Conservation (phyloP, 2,888 invertebrate species). For the Hypolimnas misippus region DNA sequence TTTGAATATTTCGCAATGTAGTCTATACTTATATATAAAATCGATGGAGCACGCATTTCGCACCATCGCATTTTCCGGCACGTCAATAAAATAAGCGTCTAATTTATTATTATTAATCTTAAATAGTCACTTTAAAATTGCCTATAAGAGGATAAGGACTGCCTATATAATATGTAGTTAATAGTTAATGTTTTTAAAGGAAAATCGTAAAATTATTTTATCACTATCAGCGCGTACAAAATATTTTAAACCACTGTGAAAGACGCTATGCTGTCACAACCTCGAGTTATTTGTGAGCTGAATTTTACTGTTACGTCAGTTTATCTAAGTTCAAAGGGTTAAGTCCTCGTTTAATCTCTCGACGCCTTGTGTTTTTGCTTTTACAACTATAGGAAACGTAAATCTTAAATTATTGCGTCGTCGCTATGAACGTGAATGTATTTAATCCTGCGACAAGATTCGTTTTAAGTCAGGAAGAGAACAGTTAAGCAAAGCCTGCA, state of each 20-base stretch:
- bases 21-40: not conserved
- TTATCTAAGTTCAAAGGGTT: constrained; percentile 14
- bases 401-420: constrained; percentile 67
- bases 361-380: constrained; percentile 39
- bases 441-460: constrained; percentile 12
- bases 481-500: constrained; percentile 24
- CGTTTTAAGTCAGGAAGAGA: constrained; percentile 24
- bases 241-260: not conserved
- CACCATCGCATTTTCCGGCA: too few species aligned
- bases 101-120: too few species aligned
- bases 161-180: not conserved
- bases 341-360: constrained; percentile 3
- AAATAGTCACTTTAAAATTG: too few species aligned
- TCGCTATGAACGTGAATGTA: constrained; percentile 51
- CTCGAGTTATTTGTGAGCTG: constrained; percentile 6
- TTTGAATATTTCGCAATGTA: not conserved
- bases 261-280: constrained; percentile 1
- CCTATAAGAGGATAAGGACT: too few species aligned
- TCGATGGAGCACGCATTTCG: too few species aligned
- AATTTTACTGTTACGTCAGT: constrained; percentile 11
- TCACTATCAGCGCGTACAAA: not conserved
- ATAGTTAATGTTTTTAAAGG: not conserved
- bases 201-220: not conserved
- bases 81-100: too few species aligned
- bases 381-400: constrained; percentile 67